Evolutionary conservation across 2,888 invertebrate genomes (phyloP).

Genomic region (Cantharis lateralis): DNA sequence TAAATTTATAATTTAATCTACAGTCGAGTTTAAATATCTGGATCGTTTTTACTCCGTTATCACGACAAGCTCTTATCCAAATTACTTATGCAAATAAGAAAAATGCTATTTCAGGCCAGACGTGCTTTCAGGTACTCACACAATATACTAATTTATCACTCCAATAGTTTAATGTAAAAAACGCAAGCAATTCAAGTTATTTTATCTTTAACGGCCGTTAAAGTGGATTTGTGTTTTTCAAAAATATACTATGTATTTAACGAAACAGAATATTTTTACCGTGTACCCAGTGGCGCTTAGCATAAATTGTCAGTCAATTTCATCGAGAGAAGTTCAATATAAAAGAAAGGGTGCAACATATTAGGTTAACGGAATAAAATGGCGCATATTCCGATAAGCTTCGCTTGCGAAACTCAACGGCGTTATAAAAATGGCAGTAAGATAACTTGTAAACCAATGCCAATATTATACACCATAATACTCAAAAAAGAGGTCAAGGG

Average conservation of each 20-base stretch:
- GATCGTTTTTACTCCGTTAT: background rate
- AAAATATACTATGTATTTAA: background rate
- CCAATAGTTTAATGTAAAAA: background rate
- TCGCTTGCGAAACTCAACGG: background rate
- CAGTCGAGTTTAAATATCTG: background rate
- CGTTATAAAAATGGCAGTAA: background rate
- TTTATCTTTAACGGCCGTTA: background rate
- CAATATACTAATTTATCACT: background rate
- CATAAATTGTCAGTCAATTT: background rate
- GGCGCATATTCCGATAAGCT: background rate
- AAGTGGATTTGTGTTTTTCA: background rate
- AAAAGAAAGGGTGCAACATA: slow-evolving; percentile 13
- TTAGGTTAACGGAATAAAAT: slow-evolving; percentile 11
- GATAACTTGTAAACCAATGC: background rate
- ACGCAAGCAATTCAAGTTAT: too few relatives aligned
- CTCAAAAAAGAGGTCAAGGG: background rate
- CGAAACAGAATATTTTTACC: background rate
- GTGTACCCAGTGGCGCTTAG: background rate
- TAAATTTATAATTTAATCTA: background rate
- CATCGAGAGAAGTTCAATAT: background rate
- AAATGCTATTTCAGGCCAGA: background rate
- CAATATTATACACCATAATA: background rate
- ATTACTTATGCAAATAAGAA: background rate
- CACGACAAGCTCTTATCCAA: background rate
- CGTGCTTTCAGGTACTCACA: background rate